Base-by-base conservation (phyloP, 2,113 vertebrate genomes). In the Peromyscus leucopus region DNA sequence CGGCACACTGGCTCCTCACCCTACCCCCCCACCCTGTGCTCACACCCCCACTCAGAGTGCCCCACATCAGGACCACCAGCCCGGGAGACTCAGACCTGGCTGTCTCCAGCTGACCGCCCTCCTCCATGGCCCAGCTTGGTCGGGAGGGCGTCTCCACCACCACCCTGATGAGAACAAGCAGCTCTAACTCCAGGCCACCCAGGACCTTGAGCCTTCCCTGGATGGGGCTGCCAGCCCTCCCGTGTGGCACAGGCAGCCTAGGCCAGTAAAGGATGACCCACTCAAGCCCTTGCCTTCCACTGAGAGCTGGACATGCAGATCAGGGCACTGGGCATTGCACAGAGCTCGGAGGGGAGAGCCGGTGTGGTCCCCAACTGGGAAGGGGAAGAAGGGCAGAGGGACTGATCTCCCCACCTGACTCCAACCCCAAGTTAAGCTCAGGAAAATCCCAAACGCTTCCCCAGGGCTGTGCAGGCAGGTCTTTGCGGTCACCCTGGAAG, bases 131-230 rank as follows among this genome's bases (percentile, higher is more conserved):
- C 63, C 75, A 84, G 82, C 36, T 55, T 21, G 5, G 19, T 4
- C 10, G 8, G 1, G 12, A 0, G 5, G 48, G 11, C 51, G 2
- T n/a, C 10, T 31, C 46, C 39, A 33, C 5, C 2, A 88, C 26
- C 33, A n/a, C 36, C 42, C 61, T 2, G 9, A 55, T 5, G 22
- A 33, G 71, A 67, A 51, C 31, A n/a, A 11, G 3, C 42, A 26
- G 21, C 36, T 36, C 17, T 36, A 48, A 21, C 85, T n/a, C 89
- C 36, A 83, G 75, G 51, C 36, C 59, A 15, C 2, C 3, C 15
- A 28, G 59, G 83, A 19, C 88, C 75, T 57, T 7, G 48, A 76
- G 33, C 75, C 57, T 85, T 42, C 21, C 28, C 39, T 48, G 48
- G 22, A 17, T 36, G 42, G 42, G 28, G 28, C 28, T 24, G 17